phyloP scores from a whole-genome alignment of 1,140 invertebrate species.

The Eriocheir sinensis region DNA sequence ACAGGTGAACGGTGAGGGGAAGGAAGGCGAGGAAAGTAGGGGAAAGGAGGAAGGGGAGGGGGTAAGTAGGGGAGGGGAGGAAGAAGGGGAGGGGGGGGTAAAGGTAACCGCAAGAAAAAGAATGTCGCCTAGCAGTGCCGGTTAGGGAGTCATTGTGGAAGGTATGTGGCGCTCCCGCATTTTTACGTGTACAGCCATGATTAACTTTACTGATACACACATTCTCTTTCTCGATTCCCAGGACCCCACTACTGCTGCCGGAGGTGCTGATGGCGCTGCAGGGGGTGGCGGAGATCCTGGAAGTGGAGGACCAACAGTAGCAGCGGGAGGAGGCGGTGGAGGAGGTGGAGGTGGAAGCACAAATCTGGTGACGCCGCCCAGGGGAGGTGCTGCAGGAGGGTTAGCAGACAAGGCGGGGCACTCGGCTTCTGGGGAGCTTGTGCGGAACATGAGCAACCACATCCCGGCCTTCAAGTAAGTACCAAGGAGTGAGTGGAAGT shows the following conservation, averaged over 20 bases:
- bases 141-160: background rate
- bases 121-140: background rate
- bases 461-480: background rate
- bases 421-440: background rate
- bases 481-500: no score
- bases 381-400: background rate
- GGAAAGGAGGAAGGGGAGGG: no score
- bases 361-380: no score
- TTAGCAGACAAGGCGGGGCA: background rate
- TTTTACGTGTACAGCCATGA: background rate
- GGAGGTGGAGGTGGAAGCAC: background rate
- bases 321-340: background rate
- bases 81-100: background rate
- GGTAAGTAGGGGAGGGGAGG: background rate
- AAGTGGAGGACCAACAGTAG: no score
- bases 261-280: background rate
- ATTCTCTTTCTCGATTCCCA: background rate
- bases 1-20: no score
- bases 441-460: background rate
- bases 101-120: background rate
- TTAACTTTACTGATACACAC: background rate
- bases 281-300: background rate
- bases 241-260: background rate
- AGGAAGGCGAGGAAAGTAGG: no score
- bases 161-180: background rate